Base-by-base conservation (phyloP, 2,888 invertebrate species). In the Petrophora chlorosata region DNA sequence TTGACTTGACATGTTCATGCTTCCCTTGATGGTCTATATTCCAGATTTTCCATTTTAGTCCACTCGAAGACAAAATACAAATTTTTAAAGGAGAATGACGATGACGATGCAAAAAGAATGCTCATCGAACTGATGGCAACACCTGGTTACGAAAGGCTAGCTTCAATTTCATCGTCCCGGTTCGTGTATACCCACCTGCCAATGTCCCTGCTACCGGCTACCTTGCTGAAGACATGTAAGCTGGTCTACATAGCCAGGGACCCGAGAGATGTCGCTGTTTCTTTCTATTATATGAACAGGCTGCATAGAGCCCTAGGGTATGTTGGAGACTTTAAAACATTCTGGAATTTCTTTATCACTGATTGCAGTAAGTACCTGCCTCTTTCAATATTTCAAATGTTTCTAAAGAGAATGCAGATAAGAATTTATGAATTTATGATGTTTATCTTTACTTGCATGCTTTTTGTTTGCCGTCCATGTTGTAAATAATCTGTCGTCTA, bases 201-300 rank as follows among this genome's bases (percentile, higher is more conserved):
- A n/a, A n/a, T n/a, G n/a, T n/a, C n/a, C n/a, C n/a, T n/a, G n/a
- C n/a, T n/a, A n/a, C n/a, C n/a, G n/a, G n/a, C n/a, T n/a, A n/a
- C n/a, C n/a, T n/a, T n/a, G n/a, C n/a, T n/a, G n/a, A n/a, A n/a
- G n/a, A n/a, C n/a, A n/a, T n/a, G n/a, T 30, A 64, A 93, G 92
- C 79, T 95, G 0, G 91, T 96, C 32, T 96, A 96, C 67, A 92
- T 96, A 0, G 94, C 94, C 0, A 90, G 96, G 45, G 95, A 96
- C 81, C 95, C 96, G 0, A 94, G 95, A 76, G 96, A 96, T 74
- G 94, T 95, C 0, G 93, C 92, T 0, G 94, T 95, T 0, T 96
- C 96, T 0, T 94, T 91, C 70, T 96, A 93, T 69, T 92, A 95
- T 69, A 90, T 95, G 32, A 93, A 93, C 67, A 85, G 7, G 88